Evolutionary conservation across 2,797 vertebrate genomes (phyloP), one percentile per base, ranked within the genome.

Genomic region (Rhinatrema bivittatum): DNA sequence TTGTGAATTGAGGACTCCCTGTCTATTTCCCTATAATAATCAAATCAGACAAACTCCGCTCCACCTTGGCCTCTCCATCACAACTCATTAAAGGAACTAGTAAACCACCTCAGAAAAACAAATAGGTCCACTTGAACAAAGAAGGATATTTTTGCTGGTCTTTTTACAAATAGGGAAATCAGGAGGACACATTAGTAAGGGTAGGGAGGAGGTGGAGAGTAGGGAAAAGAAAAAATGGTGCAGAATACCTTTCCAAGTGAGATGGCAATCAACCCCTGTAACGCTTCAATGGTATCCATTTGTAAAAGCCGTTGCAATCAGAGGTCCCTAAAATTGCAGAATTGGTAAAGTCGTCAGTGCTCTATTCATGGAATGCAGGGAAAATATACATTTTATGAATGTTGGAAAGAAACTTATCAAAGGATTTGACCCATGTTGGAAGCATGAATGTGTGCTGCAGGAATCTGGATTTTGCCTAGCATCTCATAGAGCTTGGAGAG

Each of bases 281-380:
- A 85, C 81, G 78, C 76, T 90, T 98, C 94, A 98, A 89, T 98
- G 95, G 93, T 98, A 98, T 96, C 95, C 95, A 82, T 98, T 98
- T 94, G 95, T 98, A 93, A 98, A 98, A 88, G 95, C 95, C 89
- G 95, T 97, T 79, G 95, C 94, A 91, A 98, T 98, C 93, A 98
- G 92, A 81, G 94, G 95, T 72, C 95, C 95, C 95, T 98, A 93
- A 91, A 94, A 95, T 89, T 87, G 89, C 74, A 95, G 84, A 97
- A 91, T 87, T 89, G 83, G 88, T 91, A 85, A 83, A 75, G 72
- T 83, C 84, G 91, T 94, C 91, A 95, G 88, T 90, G 79, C 68
- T 78, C 74, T 82, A 70, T 72, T 87, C 74, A 86, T 29, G 39
- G 36, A 47, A 13, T 47, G 50, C 29, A 32, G 24, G 54, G 58